Percentiles rank a stretch among this genome's conserved stretches.
These are phyloP conservation scores for Cephalopachus bancanus DNA, from an alignment of 2,797 vertebrate genomes.

Conservation along the genomic window DNA sequence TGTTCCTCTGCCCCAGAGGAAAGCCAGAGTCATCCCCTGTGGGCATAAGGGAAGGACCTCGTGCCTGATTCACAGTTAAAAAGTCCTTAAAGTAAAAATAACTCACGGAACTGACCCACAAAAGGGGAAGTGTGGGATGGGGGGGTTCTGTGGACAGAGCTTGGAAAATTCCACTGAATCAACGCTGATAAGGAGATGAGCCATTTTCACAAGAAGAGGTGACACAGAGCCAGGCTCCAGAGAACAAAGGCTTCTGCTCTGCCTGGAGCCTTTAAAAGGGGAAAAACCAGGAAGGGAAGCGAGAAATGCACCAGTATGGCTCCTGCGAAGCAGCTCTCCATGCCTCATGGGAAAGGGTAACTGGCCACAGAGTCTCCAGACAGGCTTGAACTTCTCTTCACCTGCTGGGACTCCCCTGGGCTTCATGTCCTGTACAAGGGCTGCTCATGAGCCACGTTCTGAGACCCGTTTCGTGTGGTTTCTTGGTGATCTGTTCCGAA, in stretches of 20 bases:
- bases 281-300: not conserved
- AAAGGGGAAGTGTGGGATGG: slow-evolving; percentile 51
- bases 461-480: not conserved
- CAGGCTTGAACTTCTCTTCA: not conserved
- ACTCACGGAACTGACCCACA: slow-evolving; percentile 10
- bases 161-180: slow-evolving; percentile 70
- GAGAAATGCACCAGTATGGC: not conserved
- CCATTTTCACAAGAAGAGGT: not conserved
- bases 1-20: not conserved
- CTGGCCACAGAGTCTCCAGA: not conserved
- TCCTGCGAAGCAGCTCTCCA: not conserved
- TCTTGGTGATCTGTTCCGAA: not conserved
- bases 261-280: not conserved
- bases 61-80: not conserved
- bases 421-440: not conserved
- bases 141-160: not conserved
- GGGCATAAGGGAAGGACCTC: not conserved
- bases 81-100: slow-evolving; percentile 67
- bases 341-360: not conserved
- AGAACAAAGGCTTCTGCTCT: slow-evolving; percentile 26
- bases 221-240: not conserved
- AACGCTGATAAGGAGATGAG: not conserved
- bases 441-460: not conserved
- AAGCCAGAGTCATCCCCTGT: not conserved
- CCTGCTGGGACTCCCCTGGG: not conserved